Percentiles rank a stretch among this genome's conserved stretches.
These are phyloP conservation scores for Alaudala cheleensis DNA, from an alignment of 2,113 vertebrate species.

Conservation along the genomic window DNA sequence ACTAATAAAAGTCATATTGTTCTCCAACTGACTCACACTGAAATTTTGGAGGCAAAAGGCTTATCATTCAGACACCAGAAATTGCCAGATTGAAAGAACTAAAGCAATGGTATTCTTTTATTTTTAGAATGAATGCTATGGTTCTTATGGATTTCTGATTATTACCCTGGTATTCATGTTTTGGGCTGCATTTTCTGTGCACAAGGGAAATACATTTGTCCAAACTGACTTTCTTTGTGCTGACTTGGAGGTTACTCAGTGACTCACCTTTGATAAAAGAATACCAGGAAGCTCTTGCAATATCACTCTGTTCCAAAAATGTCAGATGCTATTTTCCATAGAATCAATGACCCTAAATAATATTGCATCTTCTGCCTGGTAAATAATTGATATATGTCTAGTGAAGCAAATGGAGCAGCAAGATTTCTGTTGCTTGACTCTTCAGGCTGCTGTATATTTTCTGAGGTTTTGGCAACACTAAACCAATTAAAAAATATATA, in stretches of 20 bases:
- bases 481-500: neutral
- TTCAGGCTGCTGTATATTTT: neutral
- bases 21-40: neutral
- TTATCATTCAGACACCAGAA: neutral
- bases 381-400: conserved; percentile 44
- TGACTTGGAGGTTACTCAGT: neutral
- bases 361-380: neutral
- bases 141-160: neutral
- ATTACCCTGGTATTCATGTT: neutral
- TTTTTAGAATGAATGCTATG: neutral
- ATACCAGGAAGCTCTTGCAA: neutral
- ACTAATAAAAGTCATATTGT: neutral
- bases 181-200: neutral
- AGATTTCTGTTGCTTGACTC: neutral
- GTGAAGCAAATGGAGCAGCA: conserved; percentile 9
- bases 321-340: conserved; percentile 18
- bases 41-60: neutral
- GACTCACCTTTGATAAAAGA: neutral
- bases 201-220: neutral
- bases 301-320: neutral
- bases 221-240: neutral
- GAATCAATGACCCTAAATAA: neutral
- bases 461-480: neutral
- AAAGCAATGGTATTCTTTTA: neutral
- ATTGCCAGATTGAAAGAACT: neutral